Percentiles rank a stretch among this genome's conserved stretches.
These are phyloP conservation scores for Peromyscus melanophrys DNA, from an alignment of 2,797 vertebrate genomes.

Conservation along the genomic window DNA sequence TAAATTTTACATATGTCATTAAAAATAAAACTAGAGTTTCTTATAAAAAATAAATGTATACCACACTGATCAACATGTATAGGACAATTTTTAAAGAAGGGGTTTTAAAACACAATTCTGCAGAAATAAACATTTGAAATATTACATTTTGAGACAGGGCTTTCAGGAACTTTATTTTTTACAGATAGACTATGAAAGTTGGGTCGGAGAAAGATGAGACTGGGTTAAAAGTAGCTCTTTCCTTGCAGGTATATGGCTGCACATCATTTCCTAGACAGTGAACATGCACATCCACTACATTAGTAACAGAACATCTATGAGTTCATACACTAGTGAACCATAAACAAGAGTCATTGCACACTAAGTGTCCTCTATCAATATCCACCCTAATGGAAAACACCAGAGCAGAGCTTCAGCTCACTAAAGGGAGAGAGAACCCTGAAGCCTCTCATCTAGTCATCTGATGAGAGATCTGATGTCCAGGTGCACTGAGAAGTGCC, in stretches of 20 bases:
- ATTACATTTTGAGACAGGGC: neutral
- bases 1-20: neutral
- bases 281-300: neutral
- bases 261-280: neutral
- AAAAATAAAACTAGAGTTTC: neutral
- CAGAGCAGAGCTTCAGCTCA: constrained; percentile 63
- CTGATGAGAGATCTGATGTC: constrained; percentile 53
- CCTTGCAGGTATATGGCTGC: neutral
- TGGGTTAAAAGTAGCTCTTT: constrained; percentile 2
- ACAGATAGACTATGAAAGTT: neutral
- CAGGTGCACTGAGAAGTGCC: constrained; percentile 31
- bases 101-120: constrained; percentile 53
- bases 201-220: neutral
- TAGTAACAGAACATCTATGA: constrained; percentile 6
- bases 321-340: constrained; percentile 64
- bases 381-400: constrained; percentile 50
- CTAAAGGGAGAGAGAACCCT: constrained; percentile 63
- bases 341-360: constrained; percentile 56
- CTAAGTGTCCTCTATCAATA: constrained; percentile 58
- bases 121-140: constrained; percentile 50
- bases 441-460: constrained; percentile 71
- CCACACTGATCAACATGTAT: constrained; percentile 15
- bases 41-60: constrained; percentile 6
- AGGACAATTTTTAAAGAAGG: constrained; percentile 29
- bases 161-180: constrained; percentile 6